Conservation (phyloP, 2,888 invertebrate genomes). For the Acholoe squamosa region DNA sequence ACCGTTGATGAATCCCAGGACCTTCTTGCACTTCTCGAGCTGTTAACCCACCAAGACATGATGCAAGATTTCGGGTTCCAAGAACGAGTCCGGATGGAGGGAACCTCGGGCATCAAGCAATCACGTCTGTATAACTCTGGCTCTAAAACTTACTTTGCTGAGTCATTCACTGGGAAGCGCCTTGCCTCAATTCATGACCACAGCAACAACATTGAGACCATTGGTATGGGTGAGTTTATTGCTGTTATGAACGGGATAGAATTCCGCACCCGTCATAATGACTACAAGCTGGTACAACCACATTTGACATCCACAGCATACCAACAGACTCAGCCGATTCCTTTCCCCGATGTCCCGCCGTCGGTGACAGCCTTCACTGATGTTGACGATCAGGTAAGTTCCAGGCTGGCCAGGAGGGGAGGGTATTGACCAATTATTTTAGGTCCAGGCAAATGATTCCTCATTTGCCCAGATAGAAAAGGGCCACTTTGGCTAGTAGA, state of each 20-base stretch:
- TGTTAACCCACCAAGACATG: neutral
- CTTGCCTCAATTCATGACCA: constrained; percentile 74
- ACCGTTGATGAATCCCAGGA: too few species aligned
- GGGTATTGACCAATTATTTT: too few species aligned
- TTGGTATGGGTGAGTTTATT: constrained; percentile 68
- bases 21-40: too few species aligned
- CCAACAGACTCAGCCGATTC: constrained; percentile 70
- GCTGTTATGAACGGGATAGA: constrained; percentile 78
- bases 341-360: constrained; percentile 74
- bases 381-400: constrained; percentile 71
- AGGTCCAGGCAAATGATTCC: too few species aligned
- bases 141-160: neutral
- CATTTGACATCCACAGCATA: constrained; percentile 68
- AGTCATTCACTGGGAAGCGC: neutral
- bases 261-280: constrained; percentile 73
- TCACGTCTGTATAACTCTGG: neutral
- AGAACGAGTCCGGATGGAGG: neutral
- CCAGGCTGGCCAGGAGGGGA: too few species aligned
- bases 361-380: constrained; percentile 71
- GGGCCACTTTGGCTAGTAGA: too few species aligned
- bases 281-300: constrained; percentile 62
- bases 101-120: neutral
- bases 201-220: constrained; percentile 67
- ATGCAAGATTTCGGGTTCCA: neutral
- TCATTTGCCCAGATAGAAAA: too few species aligned